Percentiles rank a stretch among this genome's conserved stretches.
phyloP scores from a whole-genome alignment of 2,888 invertebrate genomes.

The Spicauda simplicius region DNA sequence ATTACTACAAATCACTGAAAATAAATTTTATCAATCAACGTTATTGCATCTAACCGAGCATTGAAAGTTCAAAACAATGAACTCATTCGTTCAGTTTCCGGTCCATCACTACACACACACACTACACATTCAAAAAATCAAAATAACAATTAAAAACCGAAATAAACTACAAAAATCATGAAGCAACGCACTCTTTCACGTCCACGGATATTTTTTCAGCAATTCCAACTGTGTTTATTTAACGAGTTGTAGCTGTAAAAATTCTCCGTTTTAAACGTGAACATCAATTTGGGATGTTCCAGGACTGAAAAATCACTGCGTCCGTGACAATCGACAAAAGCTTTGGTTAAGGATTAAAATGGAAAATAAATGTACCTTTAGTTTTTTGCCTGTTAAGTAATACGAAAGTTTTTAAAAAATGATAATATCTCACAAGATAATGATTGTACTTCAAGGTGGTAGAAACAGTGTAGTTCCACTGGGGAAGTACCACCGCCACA shows the following conservation, averaged over 20 bases:
- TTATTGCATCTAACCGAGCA: not conserved
- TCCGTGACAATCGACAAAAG: not conserved
- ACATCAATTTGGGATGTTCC: constrained; percentile 17
- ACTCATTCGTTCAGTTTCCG: constrained; percentile 11
- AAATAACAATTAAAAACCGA: constrained; percentile 33
- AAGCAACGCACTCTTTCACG: constrained; percentile 15
- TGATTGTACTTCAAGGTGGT: no score
- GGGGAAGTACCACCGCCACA: no score
- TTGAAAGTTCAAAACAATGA: constrained; percentile 13
- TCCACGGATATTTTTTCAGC: constrained; percentile 27
- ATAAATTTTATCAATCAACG: not conserved
- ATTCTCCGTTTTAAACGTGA: constrained; percentile 25
- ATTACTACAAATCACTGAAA: not conserved
- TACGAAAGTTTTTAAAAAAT: not conserved
- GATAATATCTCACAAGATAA: not conserved
- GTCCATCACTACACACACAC: constrained; percentile 19
- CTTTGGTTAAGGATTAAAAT: constrained; percentile 2
- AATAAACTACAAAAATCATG: constrained; percentile 16
- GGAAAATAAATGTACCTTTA: not conserved
- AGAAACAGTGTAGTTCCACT: no score
- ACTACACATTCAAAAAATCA: no score
- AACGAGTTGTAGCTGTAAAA: constrained; percentile 26
- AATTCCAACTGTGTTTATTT: constrained; percentile 26
- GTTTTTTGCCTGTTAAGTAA: not conserved
- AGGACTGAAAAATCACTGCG: constrained; percentile 3